A percentile compares a stretch with the other conserved stretches of the same genome.
phyloP scores from a whole-genome alignment of 2,797 vertebrate species.

The Dromococcyx pavoninus region DNA sequence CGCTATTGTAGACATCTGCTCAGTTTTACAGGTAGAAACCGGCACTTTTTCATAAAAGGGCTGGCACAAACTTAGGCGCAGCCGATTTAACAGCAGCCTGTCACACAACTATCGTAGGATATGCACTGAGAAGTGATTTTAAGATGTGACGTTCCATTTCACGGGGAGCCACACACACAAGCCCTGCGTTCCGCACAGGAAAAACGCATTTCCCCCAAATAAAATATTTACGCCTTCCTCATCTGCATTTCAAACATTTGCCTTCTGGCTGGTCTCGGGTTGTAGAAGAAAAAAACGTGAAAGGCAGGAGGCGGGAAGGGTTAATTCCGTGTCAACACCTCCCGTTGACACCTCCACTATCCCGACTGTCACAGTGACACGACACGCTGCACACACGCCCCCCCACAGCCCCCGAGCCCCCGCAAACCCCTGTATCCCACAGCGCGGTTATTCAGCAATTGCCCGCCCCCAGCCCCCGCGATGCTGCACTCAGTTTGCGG shows the following conservation, averaged over 20 bases:
- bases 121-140: accelerated
- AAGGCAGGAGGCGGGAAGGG: neutral
- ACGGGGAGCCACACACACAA: neutral
- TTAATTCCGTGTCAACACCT: conserved; percentile 37
- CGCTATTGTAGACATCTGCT: neutral
- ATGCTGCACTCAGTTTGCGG: neutral
- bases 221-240: neutral
- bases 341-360: neutral
- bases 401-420: no score
- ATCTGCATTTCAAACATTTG: neutral
- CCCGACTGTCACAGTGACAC: neutral
- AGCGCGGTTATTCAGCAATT: neutral
- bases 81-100: accelerated
- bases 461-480: neutral
- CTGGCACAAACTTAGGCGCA: neutral
- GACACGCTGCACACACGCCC: neutral
- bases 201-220: neutral
- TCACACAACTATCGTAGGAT: neutral
- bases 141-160: accelerated
- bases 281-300: neutral
- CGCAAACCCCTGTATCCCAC: no score
- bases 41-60: neutral
- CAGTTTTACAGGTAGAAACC: neutral
- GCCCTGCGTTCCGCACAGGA: accelerated
- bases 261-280: neutral